Evolutionary conservation across 2,113 vertebrate species (phyloP), one percentile per base, ranked within the genome.

Genomic region (Mesembrinibis cayennensis): DNA sequence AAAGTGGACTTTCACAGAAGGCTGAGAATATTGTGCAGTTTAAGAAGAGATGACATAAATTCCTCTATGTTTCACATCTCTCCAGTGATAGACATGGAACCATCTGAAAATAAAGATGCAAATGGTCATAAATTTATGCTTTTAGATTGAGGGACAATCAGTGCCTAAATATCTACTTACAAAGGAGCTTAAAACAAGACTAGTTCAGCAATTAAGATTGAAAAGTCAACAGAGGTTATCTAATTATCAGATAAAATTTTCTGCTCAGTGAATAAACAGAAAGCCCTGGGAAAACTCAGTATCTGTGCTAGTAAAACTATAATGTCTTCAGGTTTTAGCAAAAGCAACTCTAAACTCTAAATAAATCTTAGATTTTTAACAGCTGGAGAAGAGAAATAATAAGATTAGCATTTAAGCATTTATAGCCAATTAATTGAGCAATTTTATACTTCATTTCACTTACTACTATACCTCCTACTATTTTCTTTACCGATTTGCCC

Each of bases 361-460:
- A 95, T 89, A 95, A 84, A 89, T 96, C 69, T 94, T 9, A 44
- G 53, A 50, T 38, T 92, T 95, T 88, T 85, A 95, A 78, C 50
- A 89, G 55, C 52, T 78, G 38, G 38, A 74, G 23, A 21, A 89
- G 50, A 91, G 77, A 92, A 96, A 96, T 91, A 95, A 93, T 87
- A 86, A 23, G 83, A 95, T 95, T 95, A 93, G 1, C 61, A 67
- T 93, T 92, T 91, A 89, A 95, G 8, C 11, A 30, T 94, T 96
- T 81, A 82, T 59, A 93, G 65, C 7, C 32, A 74, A 87, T 23
- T 18, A 78, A 82, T 56, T 78, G 84, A 91, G 73, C 73, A 91
- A 96, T 96, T 95, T 95, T 78, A 79, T 91, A 89, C 87, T 84
- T 93, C 72, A 87, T 96, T 96, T 96, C 87, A 94, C 69, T 91